Base-by-base conservation (phyloP, 2,113 vertebrate species). In the Rhinolophus sinicus region DNA sequence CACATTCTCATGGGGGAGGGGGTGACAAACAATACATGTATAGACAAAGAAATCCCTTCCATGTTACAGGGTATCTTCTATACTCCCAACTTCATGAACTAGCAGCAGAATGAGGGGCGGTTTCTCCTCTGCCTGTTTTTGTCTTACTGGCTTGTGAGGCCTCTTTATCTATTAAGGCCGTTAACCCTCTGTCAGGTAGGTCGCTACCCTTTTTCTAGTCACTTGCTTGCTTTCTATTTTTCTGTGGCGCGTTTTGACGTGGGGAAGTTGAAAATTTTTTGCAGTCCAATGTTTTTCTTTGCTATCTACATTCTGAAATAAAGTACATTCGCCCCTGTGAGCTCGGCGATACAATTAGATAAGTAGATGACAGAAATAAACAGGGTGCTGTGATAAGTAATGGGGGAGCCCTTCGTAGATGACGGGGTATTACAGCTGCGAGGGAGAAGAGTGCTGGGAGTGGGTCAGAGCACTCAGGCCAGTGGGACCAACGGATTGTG, bases 251-350 rank as follows among this genome's bases (percentile, higher is more conserved):
- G 35, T 84, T 90, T 89, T 33, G 73, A 94, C 62, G 69, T 70
- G 64, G 44, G 44, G 64, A 85, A n/a, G 77, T 19, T 40, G 76
- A 75, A 93, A 80, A 21, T 44, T 38, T 33, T 78, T 38, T 90
- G 54, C n/a, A 52, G 22, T 72, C 75, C 47, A 8, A 58, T 77
- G 56, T 75, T 83, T 88, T n/a, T 33, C 81, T 84, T 35, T 81
- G 33, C 60, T n/a, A 21, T 89, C 87, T 62, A 22, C 70, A 12
- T 80, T 87, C 82, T 95, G 87, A 91, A 88, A 81, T 90, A 80
- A 94, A 92, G 50, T 50, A 30, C 50, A 50, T 26, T 88, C 70
- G 35, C 30, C 35, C 33, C 0, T 40, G 18, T 38, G 76, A 70
- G 65, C 86, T 93, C 86, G 35, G 77, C 40, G 28, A 77, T 21